Evolutionary conservation across 1,140 invertebrate species (phyloP), one percentile per base, ranked within the genome.

Genomic region (Idris sp.): DNA sequence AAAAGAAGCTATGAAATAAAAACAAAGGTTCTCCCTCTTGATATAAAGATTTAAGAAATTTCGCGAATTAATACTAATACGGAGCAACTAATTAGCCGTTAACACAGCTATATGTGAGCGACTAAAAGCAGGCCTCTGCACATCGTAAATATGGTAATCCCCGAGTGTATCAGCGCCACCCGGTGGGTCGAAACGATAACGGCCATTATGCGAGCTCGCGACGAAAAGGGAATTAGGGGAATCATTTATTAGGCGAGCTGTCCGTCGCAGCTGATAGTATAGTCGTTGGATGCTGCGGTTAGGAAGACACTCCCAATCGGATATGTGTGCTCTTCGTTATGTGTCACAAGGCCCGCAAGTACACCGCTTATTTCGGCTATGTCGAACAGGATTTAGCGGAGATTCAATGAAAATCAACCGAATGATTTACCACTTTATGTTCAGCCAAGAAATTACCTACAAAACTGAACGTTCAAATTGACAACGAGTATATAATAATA

Each of bases 61-160:
- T 35, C 33, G 11, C 5, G 4, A 35, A 13, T 14, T 35, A 35
- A 35, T 35, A 35, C 33, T 40, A 74, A 61, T 67, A 48, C 56
- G 36, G 49, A 62, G 41, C 51, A 65, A 64, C 61, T 69, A 77
- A 77, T 76, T 67, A 71, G 73, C 43, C 62, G 74, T 68, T 69
- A 71, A 53, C 58, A 33, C 56, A n/a, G n/a, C n/a, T n/a, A n/a
- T n/a, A n/a, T 53, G 41, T 73, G 64, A 64, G 58, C 46, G 74
- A 65, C n/a, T n/a, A 79, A 72, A 78, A 49, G 61, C 62, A 54
- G 53, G 49, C 61, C 53, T 40, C 77, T 72, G 64, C 79, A 74
- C 77, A 51, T 85, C 81, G 81, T 84, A 84, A 84, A 85, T 84
- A 83, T 81, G 83, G 78, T 84, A 84, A 87, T 87, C 78, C 76